A percentile compares a stretch with the other conserved stretches of the same genome.
phyloP scores from a whole-genome alignment of 1,140 invertebrate species.

The Lethocerus indicus region DNA sequence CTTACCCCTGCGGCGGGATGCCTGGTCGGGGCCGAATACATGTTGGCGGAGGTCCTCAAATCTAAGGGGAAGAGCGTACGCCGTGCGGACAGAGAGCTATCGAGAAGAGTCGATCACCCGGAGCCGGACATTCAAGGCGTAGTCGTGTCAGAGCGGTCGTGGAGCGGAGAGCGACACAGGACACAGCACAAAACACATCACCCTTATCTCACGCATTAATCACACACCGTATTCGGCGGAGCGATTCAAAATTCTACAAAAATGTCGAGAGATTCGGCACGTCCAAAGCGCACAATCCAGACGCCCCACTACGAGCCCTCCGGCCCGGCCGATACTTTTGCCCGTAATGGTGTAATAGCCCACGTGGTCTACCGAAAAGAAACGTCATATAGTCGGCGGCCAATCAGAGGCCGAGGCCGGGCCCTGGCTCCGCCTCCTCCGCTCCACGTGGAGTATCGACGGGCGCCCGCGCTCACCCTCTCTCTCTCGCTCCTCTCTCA shows the following conservation, averaged over 20 bases:
- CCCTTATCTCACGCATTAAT: no score
- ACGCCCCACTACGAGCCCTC: neutral
- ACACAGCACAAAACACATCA: slow-evolving; percentile 1
- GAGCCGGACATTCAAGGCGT: no score
- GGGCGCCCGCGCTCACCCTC: neutral
- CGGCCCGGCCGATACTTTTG: neutral
- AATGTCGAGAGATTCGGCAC: no score
- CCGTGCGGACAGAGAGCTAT: no score
- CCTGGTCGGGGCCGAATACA: slow-evolving; percentile 4
- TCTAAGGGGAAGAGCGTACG: no score
- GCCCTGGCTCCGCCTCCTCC: neutral
- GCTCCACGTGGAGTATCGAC: slow-evolving; percentile 5
- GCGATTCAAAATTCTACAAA: no score
- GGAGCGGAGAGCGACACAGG: neutral
- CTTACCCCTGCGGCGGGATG: neutral
- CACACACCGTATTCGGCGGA: no score
- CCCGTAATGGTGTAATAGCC: neutral
- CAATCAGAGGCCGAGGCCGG: neutral
- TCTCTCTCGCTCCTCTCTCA: neutral
- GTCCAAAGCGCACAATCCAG: neutral
- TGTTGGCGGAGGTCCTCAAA: no score
- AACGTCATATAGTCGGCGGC: neutral
- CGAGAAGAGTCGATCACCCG: no score
- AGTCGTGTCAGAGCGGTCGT: no score
- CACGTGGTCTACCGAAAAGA: slow-evolving; percentile 2